Conservation (phyloP, 2,888 invertebrate genomes). For the Polymixis flavicincta region DNA sequence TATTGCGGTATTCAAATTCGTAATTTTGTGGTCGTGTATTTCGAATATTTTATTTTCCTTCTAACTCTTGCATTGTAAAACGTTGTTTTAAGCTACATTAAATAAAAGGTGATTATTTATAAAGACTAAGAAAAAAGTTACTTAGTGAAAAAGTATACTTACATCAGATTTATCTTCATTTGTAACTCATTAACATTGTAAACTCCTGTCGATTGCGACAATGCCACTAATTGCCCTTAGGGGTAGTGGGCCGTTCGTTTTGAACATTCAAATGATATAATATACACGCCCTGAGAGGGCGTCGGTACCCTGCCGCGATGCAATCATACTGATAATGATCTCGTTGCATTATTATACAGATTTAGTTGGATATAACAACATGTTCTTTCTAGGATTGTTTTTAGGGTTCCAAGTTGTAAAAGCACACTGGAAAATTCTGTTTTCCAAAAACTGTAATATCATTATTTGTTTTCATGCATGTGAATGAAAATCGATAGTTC, state of each 20-base stretch:
- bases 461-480: not conserved
- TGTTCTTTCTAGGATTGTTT: not conserved
- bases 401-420: not conserved
- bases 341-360: constrained; percentile 29
- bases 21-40: constrained; percentile 44
- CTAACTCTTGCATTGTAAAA: too few relatives aligned
- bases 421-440: not conserved
- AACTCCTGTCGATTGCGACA: constrained; percentile 16
- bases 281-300: constrained; percentile 67
- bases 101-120: not conserved
- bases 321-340: constrained; percentile 68
- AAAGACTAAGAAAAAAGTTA: not conserved
- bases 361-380: constrained; percentile 19
- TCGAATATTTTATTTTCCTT: constrained; percentile 9
- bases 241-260: constrained; percentile 76
- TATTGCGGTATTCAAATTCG: constrained; percentile 56
- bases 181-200: not conserved
- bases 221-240: constrained; percentile 48
- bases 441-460: too few relatives aligned
- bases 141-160: too few relatives aligned
- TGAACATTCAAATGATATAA: constrained; percentile 76
- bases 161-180: not conserved
- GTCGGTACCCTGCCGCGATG: constrained; percentile 68
- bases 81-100: not conserved
- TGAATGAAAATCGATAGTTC: not conserved